Percentiles rank a stretch among this genome's conserved stretches.
These are phyloP conservation scores for Caenorhabditis parvicauda DNA, from an alignment of 2,888 invertebrate species.

Conservation along the genomic window DNA sequence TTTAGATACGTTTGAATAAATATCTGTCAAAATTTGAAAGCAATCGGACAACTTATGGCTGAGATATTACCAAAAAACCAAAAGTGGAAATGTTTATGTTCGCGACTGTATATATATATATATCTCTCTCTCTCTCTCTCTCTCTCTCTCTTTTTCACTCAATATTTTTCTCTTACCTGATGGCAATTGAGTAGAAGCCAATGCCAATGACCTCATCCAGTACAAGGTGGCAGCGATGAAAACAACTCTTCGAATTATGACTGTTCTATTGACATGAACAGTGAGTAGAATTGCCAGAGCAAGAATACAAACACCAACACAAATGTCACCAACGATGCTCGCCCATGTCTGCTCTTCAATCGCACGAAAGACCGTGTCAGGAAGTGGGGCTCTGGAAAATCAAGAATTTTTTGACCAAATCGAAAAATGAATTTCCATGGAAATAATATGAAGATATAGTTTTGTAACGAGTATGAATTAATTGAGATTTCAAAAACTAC, in stretches of 20 bases:
- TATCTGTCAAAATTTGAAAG: no score
- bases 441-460: no score
- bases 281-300: conserved; percentile 20
- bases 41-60: not conserved
- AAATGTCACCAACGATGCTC: conserved; percentile 21
- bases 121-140: no score
- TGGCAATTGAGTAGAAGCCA: conserved; percentile 46
- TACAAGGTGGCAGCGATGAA: conserved; percentile 43
- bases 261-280: conserved; percentile 27
- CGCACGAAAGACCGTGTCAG: conserved; percentile 44
- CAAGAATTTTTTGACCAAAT: no score
- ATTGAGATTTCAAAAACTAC: no score
- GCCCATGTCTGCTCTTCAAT: conserved; percentile 48
- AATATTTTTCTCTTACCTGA: conserved; percentile 24
- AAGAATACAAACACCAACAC: conserved; percentile 18
- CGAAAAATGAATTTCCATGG: no score
- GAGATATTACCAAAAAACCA: not conserved
- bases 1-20: no score
- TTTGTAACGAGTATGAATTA: no score
- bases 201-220: conserved; percentile 37
- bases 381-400: conserved; percentile 34
- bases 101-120: no score
- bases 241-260: conserved; percentile 33
- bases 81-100: no score
- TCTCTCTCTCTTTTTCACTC: no score